phyloP scores from a whole-genome alignment of 2,797 vertebrate genomes.

The Anguilla marmorata region DNA sequence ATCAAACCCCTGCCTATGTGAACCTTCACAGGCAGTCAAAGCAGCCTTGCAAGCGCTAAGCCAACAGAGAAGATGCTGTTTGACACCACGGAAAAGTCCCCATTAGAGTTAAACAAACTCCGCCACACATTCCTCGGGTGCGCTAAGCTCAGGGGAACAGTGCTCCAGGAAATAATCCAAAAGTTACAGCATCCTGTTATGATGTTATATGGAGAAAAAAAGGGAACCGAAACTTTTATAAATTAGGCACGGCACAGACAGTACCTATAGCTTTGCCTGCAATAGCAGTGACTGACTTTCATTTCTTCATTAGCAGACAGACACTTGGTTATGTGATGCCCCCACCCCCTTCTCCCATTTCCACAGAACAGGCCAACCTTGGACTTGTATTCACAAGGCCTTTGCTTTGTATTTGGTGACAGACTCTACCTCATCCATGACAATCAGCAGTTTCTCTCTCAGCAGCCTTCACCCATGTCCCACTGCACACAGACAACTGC shows the following conservation, averaged over 20 bases:
- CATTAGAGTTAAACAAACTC: conserved; percentile 53
- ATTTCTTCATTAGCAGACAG: neutral
- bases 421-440: neutral
- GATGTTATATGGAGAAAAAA: neutral
- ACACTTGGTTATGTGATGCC: neutral
- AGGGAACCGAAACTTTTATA: neutral
- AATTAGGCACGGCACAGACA: neutral
- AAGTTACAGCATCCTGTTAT: neutral
- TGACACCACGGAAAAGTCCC: conserved; percentile 67
- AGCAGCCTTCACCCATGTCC: neutral
- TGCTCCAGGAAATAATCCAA: conserved; percentile 39
- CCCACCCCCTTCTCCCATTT: neutral
- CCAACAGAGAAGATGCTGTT: conserved; percentile 63
- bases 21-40: conserved; percentile 41
- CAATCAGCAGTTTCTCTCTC: conserved; percentile 1
- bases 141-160: conserved; percentile 50
- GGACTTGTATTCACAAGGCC: neutral
- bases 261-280: neutral
- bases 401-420: neutral
- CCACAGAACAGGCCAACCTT: neutral
- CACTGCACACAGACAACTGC: neutral
- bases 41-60: conserved; percentile 58
- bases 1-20: conserved; percentile 25
- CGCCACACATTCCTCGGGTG: conserved; percentile 60
- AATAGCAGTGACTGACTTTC: neutral